These are phyloP conservation scores for Macaca nemestrina DNA, from an alignment of 2,113 vertebrate genomes.

Conservation along the genomic window DNA sequence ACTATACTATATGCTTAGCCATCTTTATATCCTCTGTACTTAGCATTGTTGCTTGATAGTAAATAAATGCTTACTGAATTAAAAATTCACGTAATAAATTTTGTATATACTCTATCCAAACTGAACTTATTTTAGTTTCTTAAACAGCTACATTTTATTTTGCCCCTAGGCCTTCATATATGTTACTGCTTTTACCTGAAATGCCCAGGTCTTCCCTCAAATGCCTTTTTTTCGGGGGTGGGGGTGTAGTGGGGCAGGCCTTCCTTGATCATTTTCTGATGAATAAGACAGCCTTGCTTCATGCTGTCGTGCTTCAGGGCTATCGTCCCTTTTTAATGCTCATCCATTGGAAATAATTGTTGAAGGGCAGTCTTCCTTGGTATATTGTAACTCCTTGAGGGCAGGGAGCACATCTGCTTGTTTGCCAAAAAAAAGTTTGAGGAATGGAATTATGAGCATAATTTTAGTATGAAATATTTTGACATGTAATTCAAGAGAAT, in stretches of 20 bases:
- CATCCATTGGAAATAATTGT: not conserved
- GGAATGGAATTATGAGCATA: not conserved
- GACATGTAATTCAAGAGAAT: not conserved
- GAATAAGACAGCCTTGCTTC: not conserved
- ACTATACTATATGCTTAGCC: not conserved
- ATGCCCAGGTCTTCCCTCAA: not conserved
- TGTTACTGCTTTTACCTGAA: not conserved
- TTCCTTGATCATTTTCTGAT: not conserved
- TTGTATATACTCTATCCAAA: not conserved
- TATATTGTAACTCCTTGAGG: not conserved
- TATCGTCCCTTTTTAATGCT: not conserved
- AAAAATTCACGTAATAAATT: not conserved
- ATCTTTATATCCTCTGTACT: not conserved
- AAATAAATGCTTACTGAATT: not conserved
- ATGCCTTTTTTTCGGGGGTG: not conserved
- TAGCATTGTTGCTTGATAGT: not conserved
- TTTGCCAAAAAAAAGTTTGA: not conserved
- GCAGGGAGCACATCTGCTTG: not conserved
- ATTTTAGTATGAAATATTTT: not conserved
- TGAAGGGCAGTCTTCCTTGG: not conserved
- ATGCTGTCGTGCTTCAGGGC: not conserved
- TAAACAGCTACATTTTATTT: not conserved
- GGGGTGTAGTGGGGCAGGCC: not conserved
- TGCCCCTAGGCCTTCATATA: not conserved
- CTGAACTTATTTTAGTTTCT: not conserved